Evolutionary conservation across 2,888 invertebrate species (phyloP).

Genomic region (Venusia cambrica): DNA sequence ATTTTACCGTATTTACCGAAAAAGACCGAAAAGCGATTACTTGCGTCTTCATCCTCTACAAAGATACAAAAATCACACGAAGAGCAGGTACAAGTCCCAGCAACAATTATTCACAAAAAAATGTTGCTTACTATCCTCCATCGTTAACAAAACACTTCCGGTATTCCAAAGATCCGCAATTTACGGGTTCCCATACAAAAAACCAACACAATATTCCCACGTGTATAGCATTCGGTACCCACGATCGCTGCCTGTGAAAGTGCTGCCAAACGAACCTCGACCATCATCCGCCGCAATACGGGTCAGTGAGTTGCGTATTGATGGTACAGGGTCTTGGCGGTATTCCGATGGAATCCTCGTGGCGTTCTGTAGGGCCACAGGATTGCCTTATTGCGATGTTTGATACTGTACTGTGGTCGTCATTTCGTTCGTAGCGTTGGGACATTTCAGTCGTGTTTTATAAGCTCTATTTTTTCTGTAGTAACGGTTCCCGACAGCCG

Average conservation of each 20-base stretch:
- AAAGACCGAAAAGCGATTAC: too few species aligned
- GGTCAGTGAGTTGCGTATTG: not conserved
- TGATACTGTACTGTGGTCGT: conserved; percentile 3
- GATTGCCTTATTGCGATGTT: conserved; percentile 23
- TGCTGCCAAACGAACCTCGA: conserved; percentile 25
- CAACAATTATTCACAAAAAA: too few species aligned
- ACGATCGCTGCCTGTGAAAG: conserved; percentile 38
- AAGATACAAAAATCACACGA: too few species aligned
- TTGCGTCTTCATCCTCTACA: too few species aligned
- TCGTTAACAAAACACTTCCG: conserved; percentile 4
- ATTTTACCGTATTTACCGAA: too few species aligned
- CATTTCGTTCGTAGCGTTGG: conserved; percentile 11
- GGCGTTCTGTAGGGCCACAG: conserved; percentile 32
- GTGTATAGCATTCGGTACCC: conserved; percentile 32
- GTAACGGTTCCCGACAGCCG: too few species aligned
- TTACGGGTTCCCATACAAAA: conserved; percentile 27
- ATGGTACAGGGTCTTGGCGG: conserved; percentile 6
- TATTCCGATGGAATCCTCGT: conserved; percentile 35
- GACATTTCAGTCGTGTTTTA: too few species aligned
- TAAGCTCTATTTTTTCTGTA: too few species aligned
- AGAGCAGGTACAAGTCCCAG: too few species aligned
- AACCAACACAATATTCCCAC: conserved; percentile 35
- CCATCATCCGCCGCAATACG: conserved; percentile 6
- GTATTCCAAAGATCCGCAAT: conserved; percentile 16
- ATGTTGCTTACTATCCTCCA: too few species aligned